Evolutionary conservation across 1,140 invertebrate species (phyloP).

Genomic region (Drosophila rufa): DNA sequence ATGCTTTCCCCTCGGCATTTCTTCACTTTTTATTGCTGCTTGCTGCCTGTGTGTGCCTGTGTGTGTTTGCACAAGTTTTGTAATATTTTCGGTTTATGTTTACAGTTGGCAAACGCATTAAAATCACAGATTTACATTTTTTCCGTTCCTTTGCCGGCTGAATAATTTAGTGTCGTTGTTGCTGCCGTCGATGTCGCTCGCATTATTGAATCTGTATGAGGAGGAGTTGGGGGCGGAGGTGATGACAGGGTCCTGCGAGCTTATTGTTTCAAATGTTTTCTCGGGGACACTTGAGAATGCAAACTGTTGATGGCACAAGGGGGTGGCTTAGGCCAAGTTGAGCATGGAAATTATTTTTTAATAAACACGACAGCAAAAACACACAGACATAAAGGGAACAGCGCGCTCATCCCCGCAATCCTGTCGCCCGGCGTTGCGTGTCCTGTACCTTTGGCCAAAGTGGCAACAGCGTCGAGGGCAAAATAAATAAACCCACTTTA

Average conservation of each 20-base stretch:
- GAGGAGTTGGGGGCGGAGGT: neutral
- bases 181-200: constrained; percentile 56
- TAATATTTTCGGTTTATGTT: constrained; percentile 84
- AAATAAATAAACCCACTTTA: constrained; percentile 84
- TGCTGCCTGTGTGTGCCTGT: constrained; percentile 9
- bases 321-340: constrained; percentile 66
- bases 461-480: constrained; percentile 76
- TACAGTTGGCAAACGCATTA: constrained; percentile 83
- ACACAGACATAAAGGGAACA: constrained; percentile 47
- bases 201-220: constrained; percentile 75
- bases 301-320: constrained; percentile 44
- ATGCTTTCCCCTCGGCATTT: constrained; percentile 16
- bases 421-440: constrained; percentile 19
- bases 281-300: constrained; percentile 51
- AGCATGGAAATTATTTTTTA: constrained; percentile 84
- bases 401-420: constrained; percentile 11
- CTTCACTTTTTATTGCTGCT: constrained; percentile 67
- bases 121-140: constrained; percentile 85
- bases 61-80: constrained; percentile 79
- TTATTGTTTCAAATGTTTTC: constrained; percentile 80
- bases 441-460: constrained; percentile 63
- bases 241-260: constrained; percentile 54
- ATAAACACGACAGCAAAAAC: constrained; percentile 74
- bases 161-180: constrained; percentile 80
- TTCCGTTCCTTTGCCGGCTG: constrained; percentile 45